Conservation (phyloP, 2,113 vertebrate species). For the Elanoides forficatus region DNA sequence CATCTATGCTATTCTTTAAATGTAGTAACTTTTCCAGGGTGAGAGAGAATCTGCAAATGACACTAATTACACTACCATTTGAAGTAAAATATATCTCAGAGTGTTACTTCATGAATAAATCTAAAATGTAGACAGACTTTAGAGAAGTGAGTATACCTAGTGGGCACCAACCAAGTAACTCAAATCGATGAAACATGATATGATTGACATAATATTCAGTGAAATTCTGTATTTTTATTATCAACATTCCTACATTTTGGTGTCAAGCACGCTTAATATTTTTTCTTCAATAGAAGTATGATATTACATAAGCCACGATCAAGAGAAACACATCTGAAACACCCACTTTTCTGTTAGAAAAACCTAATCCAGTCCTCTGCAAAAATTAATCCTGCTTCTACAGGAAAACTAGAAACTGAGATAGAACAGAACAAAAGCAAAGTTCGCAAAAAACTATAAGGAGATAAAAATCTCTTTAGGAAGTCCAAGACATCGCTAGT, state of each 20-base stretch:
- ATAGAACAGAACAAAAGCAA: background rate
- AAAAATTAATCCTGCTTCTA: background rate
- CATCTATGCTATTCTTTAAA: background rate
- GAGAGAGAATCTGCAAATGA: background rate
- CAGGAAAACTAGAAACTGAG: background rate
- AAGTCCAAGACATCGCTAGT: background rate
- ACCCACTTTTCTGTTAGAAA: background rate
- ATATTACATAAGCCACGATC: background rate
- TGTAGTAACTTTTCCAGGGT: background rate
- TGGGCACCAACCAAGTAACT: background rate
- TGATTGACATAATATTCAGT: background rate
- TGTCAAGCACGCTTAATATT: background rate
- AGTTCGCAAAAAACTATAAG: background rate
- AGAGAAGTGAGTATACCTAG: background rate
- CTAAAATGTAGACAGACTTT: background rate
- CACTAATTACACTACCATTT: background rate
- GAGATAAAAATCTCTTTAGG: background rate
- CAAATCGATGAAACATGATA: background rate
- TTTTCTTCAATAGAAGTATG: background rate
- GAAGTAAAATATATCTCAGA: background rate
- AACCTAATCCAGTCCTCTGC: background rate
- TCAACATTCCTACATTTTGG: background rate
- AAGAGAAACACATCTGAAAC: background rate
- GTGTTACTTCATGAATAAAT: background rate
- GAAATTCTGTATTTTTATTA: background rate